These are phyloP conservation scores for Hyperoplus immaculatus DNA, from an alignment of 2,797 vertebrate species.

Conservation along the genomic window DNA sequence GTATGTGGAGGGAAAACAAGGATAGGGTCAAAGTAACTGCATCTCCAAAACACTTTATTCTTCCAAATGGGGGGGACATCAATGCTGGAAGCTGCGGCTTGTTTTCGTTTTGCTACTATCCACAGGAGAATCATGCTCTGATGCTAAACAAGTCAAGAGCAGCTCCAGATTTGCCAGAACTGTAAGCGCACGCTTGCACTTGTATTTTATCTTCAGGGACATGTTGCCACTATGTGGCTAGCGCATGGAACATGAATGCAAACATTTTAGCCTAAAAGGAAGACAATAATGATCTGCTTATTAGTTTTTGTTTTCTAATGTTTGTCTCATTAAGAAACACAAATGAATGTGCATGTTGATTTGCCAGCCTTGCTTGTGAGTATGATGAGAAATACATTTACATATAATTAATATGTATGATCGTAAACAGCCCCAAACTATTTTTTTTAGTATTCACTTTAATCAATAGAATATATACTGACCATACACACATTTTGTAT, in stretches of 20 bases:
- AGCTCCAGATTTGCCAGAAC: slow-evolving; percentile 3
- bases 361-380: background rate
- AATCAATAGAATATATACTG: background rate
- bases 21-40: background rate
- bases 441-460: background rate
- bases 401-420: slow-evolving; percentile 3
- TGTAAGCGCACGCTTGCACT: background rate
- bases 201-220: background rate
- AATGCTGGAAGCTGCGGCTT: background rate
- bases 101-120: background rate
- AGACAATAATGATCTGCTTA: slow-evolving; percentile 11
- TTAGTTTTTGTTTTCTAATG: background rate
- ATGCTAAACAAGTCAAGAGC: background rate
- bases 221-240: background rate
- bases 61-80: slow-evolving; percentile 2
- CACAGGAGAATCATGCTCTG: slow-evolving; percentile 9
- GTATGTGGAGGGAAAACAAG: background rate
- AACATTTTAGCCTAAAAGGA: background rate
- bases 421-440: background rate
- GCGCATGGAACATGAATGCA: slow-evolving; percentile 17
- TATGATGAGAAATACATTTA: slow-evolving; percentile 17
- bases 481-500: background rate
- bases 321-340: slow-evolving; percentile 19
- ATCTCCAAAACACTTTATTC: slow-evolving; percentile 9
- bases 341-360: slow-evolving; percentile 24